These are phyloP conservation scores for Labeo rohita DNA, from an alignment of 2,113 vertebrate species.

Conservation along the genomic window DNA sequence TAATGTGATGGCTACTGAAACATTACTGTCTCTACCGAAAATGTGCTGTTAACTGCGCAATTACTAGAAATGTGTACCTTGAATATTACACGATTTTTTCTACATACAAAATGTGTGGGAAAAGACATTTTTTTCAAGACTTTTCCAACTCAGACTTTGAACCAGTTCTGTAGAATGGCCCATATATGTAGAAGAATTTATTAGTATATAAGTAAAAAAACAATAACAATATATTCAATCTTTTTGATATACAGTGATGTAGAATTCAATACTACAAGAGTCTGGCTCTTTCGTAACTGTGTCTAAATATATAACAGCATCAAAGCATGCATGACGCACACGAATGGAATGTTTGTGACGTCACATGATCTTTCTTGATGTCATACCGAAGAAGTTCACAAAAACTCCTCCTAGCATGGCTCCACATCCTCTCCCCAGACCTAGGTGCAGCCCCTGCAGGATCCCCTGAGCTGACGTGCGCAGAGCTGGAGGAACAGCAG, in stretches of 20 bases:
- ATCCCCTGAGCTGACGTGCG: constrained; percentile 96
- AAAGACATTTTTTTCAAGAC: too few relatives aligned
- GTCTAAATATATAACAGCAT: not conserved
- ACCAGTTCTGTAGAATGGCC: too few relatives aligned
- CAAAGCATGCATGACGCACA: not conserved
- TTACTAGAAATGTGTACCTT: too few relatives aligned
- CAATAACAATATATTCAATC: not conserved
- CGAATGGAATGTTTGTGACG: not conserved
- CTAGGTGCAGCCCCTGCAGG: constrained; percentile 94
- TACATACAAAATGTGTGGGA: too few relatives aligned
- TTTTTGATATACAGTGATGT: not conserved
- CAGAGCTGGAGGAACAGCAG: constrained; percentile 89
- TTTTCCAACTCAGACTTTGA: too few relatives aligned
- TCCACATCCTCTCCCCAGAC: constrained; percentile 92
- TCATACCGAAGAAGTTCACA: constrained; percentile 92
- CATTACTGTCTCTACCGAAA: too few relatives aligned
- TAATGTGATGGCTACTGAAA: too few relatives aligned
- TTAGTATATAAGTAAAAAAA: not conserved
- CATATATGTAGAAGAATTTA: not conserved
- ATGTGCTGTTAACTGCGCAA: too few relatives aligned
- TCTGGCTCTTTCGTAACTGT: not conserved
- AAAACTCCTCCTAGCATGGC: constrained; percentile 95
- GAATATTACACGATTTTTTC: too few relatives aligned
- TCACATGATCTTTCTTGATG: not conserved
- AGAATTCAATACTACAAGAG: not conserved